phyloP scores from a whole-genome alignment of 2,113 vertebrate species.

The Nothocercus nigrocapillus region DNA sequence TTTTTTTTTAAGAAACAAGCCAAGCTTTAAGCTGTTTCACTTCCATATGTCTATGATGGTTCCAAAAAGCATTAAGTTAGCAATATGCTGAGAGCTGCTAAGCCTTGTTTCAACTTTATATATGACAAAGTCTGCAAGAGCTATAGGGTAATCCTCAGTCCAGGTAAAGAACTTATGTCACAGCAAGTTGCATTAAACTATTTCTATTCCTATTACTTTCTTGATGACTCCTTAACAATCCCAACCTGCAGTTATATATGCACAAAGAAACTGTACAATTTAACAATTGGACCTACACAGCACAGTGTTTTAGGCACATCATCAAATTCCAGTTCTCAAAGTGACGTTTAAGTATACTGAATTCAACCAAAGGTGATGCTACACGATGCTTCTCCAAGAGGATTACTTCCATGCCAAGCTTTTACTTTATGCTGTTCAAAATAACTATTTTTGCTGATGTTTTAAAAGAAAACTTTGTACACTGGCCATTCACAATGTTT shows the following conservation, averaged over 20 bases:
- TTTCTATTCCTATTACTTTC: background rate
- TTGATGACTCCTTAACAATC: background rate
- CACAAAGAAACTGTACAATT: background rate
- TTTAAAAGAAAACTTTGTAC: background rate
- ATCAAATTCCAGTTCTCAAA: background rate
- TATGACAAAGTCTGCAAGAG: background rate
- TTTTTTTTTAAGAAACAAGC: background rate
- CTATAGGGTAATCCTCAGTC: background rate
- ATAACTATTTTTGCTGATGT: background rate
- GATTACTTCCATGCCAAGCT: background rate
- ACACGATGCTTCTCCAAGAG: background rate
- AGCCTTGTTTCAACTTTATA: background rate
- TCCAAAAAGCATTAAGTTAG: background rate
- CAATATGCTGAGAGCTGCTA: background rate
- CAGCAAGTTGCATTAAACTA: background rate
- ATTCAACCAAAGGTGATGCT: background rate
- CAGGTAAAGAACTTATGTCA: background rate
- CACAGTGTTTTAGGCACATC: background rate
- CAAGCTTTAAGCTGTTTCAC: background rate
- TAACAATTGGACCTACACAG: background rate
- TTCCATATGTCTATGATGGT: accelerated
- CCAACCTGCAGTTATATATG: background rate
- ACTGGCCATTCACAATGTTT: background rate
- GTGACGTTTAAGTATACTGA: background rate
- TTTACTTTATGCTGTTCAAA: background rate